Base-by-base conservation (phyloP, 2,113 vertebrate species). In the Tenebrosternarchus preto region DNA sequence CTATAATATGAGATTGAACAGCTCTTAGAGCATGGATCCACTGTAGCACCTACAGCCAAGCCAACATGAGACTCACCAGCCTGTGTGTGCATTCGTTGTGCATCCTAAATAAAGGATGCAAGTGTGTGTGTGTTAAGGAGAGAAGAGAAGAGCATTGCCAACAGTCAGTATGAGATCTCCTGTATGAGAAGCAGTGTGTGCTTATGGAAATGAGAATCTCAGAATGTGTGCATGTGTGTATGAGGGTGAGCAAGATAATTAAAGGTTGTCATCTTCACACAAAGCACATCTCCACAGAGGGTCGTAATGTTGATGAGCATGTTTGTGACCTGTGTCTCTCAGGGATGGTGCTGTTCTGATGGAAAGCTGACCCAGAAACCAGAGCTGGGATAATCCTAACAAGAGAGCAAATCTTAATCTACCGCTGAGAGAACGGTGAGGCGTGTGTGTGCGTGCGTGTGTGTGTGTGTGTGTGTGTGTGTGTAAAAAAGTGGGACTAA, bases 301-400 rank as follows among this genome's bases (percentile, higher is more conserved):
- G 74, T 80, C 61, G 61, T 81, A 78, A 78, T 84, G 74, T 81
- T 39, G 61, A 63, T 15, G n/a, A 71, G 29, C 29, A 29, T 80
- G 77, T 81, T 80, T 80, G 83, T 77, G 80, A 82, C 76, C 80
- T 80, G 67, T 79, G 76, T 75, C 43, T 46, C 39, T 46, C 9
- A 46, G 39, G 39, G 8, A 46, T 82, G 53, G 79, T 67, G 76
- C 25, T 63, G 53, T 33, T 76, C 80, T 85, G 83, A 82, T 82
- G 83, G 80, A 85, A 82, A 72, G 80, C 64, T 85, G 83, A 85
- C 83, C 83, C 80, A 82, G 80, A 85, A 85, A 82, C 56, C 57
- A 75, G 72, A 82, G 56, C 64, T 82, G 77, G 72, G 66, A 85
- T 85, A 82, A 80, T 82, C 80, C 71, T 72, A 80, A 82, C 83